Evolutionary conservation across 2,888 invertebrate genomes (phyloP), one percentile per base, ranked within the genome.

Genomic region (Gymnoscelis rufifasciata): DNA sequence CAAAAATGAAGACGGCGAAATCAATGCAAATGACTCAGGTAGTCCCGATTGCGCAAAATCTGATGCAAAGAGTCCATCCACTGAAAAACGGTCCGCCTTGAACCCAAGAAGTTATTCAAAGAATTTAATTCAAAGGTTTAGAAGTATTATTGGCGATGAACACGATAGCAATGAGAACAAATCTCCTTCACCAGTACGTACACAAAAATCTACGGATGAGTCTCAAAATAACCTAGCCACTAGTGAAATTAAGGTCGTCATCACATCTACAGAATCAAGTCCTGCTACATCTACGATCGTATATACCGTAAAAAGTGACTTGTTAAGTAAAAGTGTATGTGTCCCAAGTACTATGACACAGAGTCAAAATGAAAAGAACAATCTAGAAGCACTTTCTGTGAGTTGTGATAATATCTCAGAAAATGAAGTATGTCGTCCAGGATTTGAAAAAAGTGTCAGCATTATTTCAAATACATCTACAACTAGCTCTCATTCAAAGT

Each of bases 61-160:
- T 5, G 84, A 83, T 50, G 30, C 63, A 1, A 88, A 86, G 66
- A 87, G 83, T 60, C 86, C 86, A 24, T 72, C 75, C 1, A 74
- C 58, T 56, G 87, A 87, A 48, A 88, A 87, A 54, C 67, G 75
- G 59, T 77, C 88, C 0, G 83, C 74, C 12, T 62, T 88, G 35
- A 83, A 87, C 49, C 86, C 88, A 1, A 75, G 83, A 64, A 87
- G 79, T 48, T 86, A 88, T 56, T 87, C 89, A 0, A 87, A 81
- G 57, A 89, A 88, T 57, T 62, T 89, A 31, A 51, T 89, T 4
- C 89, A 89, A 69, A 69, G 89, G 51, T 89, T 89, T 47, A 79
- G 83, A 58, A 89, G 78, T 60, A 89, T 88, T 10, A 88, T 89
- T 23, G 86, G 87, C 1, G 89, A 89, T 53, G 89, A 89, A 51